phyloP scores from a whole-genome alignment of 1,140 invertebrate species.

The Achatina immaculata region DNA sequence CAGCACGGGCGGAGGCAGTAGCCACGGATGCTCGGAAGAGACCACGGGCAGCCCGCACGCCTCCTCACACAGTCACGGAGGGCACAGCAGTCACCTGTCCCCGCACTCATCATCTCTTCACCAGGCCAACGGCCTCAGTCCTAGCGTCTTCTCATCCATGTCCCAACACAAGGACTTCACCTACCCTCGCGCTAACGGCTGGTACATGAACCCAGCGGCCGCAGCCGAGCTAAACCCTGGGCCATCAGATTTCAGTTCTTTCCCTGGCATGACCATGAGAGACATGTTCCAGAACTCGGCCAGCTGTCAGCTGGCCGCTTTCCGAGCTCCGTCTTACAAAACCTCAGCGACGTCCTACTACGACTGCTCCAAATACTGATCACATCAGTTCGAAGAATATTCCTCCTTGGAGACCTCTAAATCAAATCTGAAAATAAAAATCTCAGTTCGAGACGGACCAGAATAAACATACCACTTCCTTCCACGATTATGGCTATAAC shows the following conservation, averaged over 20 bases:
- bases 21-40: slow-evolving; percentile 41
- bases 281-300: slow-evolving; percentile 56
- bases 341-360: slow-evolving; percentile 57
- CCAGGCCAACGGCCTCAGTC: slow-evolving; percentile 55
- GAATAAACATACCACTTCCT: too few relatives aligned
- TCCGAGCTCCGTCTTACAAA: slow-evolving; percentile 61
- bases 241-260: slow-evolving; percentile 50
- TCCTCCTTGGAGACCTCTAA: too few relatives aligned
- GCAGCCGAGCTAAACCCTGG: slow-evolving; percentile 55
- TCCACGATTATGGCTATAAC: too few relatives aligned
- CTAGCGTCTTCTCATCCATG: slow-evolving; percentile 54
- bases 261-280: slow-evolving; percentile 58
- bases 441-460: too few relatives aligned
- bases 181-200: slow-evolving; percentile 58
- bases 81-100: slow-evolving; percentile 36
- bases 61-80: slow-evolving; percentile 51
- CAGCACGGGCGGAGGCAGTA: slow-evolving; percentile 42
- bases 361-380: slow-evolving; percentile 68
- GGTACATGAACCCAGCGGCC: slow-evolving; percentile 60
- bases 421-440: neutral
- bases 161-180: slow-evolving; percentile 46
- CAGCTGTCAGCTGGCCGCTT: slow-evolving; percentile 66
- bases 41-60: slow-evolving; percentile 50
- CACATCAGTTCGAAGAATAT: too few relatives aligned
- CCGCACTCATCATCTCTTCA: slow-evolving; percentile 38